Base-by-base conservation (phyloP, 2,888 invertebrate genomes). In the Agonopterix heracliana region DNA sequence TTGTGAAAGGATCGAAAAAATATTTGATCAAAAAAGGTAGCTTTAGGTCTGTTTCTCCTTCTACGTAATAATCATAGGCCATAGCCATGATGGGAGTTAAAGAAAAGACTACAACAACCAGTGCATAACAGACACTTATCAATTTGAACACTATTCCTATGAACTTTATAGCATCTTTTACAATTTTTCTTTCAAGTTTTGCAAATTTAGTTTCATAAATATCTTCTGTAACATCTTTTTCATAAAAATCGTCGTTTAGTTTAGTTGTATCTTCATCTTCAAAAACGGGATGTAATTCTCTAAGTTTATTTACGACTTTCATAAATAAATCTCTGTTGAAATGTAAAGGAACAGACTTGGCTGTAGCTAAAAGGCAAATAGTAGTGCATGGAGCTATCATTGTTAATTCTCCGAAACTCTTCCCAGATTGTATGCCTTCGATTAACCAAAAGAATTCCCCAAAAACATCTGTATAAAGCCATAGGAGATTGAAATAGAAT, bases 21-120 rank as follows among this genome's bases (percentile, higher is more conserved):
- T 80, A 83, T 44, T 72, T 74, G 1, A 74, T 71, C 9, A 54
- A 41, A 51, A 63, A 84, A 0, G 83, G 81, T 48, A 79, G 70
- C 7, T 60, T 63, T 3, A 74, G 54, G 3, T 64, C 60, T 2
- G 63, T 54, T 5, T 56, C 53, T 0, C 76, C 78, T 0, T 56
- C 70, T 8, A 46, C 61, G 7, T 59, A 56, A 47, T 71, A 73
- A 12, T 68, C 64, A 36, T 70, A 66, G 0, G 49, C 58, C 68
- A 81, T 78, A 0, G 66, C 13, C 0, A 74, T 42, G 0, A 71
- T 47, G 2, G 84, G 81, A 7, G 66, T 47, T 1, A 68, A 51
- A 9, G 69, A 64, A 49, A 84, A 82, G 1, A 66, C 63, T 0
- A 63, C 41, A 0, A 74, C 45, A 0, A 80, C 78, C 0, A 65